Evolutionary conservation across 2,797 vertebrate genomes (phyloP).

Genomic region (Thamnophis elegans): DNA sequence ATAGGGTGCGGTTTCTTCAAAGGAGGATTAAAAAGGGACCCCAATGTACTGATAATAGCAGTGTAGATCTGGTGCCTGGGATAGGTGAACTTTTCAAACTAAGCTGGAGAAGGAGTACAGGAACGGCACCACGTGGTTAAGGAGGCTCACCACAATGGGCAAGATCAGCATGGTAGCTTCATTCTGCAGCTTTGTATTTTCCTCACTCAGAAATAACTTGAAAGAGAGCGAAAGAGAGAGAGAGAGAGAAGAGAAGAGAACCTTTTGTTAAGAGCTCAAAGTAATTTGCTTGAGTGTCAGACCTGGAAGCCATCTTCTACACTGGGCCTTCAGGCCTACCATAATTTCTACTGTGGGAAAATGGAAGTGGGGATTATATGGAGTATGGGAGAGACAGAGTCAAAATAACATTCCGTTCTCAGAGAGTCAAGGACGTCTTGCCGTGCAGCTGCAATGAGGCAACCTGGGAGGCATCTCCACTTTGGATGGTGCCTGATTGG

Average conservation of each 20-base stretch:
- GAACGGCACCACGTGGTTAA: conserved; percentile 85
- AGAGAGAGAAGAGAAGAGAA: background rate
- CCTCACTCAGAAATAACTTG: conserved; percentile 53
- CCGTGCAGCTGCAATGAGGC: too few relatives aligned
- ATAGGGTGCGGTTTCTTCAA: background rate
- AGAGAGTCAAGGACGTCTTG: too few relatives aligned
- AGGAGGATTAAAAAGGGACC: background rate
- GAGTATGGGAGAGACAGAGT: too few relatives aligned
- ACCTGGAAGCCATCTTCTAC: too few relatives aligned
- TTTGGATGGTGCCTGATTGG: too few relatives aligned
- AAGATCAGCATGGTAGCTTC: conserved; percentile 83
- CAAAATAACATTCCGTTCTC: too few relatives aligned
- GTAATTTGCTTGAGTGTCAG: too few relatives aligned
- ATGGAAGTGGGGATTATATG: too few relatives aligned
- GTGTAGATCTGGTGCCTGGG: conserved; percentile 81
- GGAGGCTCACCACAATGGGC: conserved; percentile 82
- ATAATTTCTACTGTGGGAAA: too few relatives aligned
- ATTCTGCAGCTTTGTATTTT: conserved; percentile 48
- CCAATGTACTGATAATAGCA: conserved; percentile 75
- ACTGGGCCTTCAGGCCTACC: too few relatives aligned
- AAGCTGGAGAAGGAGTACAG: conserved; percentile 84
- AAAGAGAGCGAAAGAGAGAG: background rate
- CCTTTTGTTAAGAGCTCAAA: background rate
- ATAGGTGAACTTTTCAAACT: conserved; percentile 82
- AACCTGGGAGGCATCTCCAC: too few relatives aligned